A percentile compares a stretch with the other conserved stretches of the same genome.
Evolutionary conservation across 2,888 invertebrate genomes (phyloP).

Genomic region (Caenorhabditis sp.): DNA sequence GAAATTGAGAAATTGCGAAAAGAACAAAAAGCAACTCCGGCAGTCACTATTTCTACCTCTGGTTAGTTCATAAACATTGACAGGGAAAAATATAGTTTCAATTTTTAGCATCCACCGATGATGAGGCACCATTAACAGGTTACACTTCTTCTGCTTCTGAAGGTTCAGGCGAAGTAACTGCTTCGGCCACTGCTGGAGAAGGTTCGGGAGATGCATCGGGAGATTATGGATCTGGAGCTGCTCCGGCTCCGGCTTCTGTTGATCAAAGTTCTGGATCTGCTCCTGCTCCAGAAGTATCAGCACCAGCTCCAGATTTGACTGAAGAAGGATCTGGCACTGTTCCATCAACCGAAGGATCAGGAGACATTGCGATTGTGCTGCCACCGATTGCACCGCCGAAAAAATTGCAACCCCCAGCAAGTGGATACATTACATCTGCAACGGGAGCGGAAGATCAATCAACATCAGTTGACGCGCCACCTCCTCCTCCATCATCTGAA

Average conservation of each 20-base stretch:
- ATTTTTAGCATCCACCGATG: background rate
- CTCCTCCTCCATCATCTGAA: conserved; percentile 20
- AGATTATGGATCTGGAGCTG: conserved; percentile 1
- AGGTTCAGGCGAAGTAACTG: conserved; percentile 19
- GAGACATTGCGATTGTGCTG: conserved; percentile 18
- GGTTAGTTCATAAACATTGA: background rate
- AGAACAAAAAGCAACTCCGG: conserved; percentile 15
- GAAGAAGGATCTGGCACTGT: conserved; percentile 26
- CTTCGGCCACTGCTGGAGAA: background rate
- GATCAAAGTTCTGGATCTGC: background rate
- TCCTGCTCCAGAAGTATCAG: conserved; percentile 8
- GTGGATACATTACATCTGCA: conserved; percentile 33
- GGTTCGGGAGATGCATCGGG: conserved; percentile 5
- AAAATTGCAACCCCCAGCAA: conserved; percentile 28
- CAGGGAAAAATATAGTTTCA: background rate
- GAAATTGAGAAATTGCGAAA: conserved; percentile 38
- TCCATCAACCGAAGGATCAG: conserved; percentile 9
- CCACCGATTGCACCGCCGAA: conserved; percentile 24
- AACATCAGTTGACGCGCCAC: background rate
- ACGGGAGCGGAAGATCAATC: background rate
- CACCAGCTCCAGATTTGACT: background rate
- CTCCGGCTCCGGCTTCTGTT: conserved; percentile 11
- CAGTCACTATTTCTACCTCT: conserved; percentile 15
- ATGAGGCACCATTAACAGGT: background rate
- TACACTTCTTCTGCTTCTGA: conserved; percentile 9